These are phyloP conservation scores for Agapostemon virescens DNA, from an alignment of 2,888 invertebrate species.

Conservation along the genomic window DNA sequence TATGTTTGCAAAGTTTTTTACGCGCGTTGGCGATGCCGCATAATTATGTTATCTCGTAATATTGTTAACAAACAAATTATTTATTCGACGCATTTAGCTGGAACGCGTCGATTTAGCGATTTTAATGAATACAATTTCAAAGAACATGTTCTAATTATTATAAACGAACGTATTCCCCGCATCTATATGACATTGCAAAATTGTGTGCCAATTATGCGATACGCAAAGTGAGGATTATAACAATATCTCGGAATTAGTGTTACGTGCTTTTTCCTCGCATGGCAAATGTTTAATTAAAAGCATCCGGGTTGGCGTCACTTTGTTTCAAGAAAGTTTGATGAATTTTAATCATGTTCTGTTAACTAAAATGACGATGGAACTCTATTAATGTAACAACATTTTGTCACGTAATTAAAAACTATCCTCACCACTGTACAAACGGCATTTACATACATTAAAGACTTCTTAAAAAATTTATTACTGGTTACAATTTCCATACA, in stretches of 20 bases:
- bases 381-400: not conserved
- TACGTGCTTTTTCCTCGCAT: not conserved
- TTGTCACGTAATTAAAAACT: not conserved
- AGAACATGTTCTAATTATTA: not conserved
- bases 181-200: not conserved
- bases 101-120: not conserved
- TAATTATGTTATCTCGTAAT: not conserved
- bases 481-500: not conserved
- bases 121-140: not conserved
- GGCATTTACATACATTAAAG: not conserved
- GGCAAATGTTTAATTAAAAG: not conserved
- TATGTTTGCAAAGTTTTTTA: not conserved
- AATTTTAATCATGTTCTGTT: not conserved
- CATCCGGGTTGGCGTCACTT: not conserved
- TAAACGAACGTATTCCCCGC: not conserved
- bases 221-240: not conserved
- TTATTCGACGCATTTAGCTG: not conserved
- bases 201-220: not conserved
- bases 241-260: not conserved
- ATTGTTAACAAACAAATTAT: not conserved
- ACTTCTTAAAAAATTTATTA: not conserved
- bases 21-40: not conserved
- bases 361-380: not conserved
- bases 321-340: not conserved
- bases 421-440: not conserved